A percentile compares a stretch with the other conserved stretches of the same genome.
phyloP scores from a whole-genome alignment of 2,113 vertebrate species.

The human (Homo sapiens) region GRCh38 chr20:35356001-35356500 shows the following conservation, averaged over 20 bases:
- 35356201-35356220: not conserved
- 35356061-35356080: too few species aligned
- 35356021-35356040: too few species aligned
- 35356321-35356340: not conserved
- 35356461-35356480: constrained; percentile 7
- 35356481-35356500: constrained; percentile 18
- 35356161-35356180: too few species aligned
- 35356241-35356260: not conserved
- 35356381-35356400: not conserved
- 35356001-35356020: too few species aligned
- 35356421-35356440: constrained; percentile 18
- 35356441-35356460: not conserved
- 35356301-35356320: not conserved
- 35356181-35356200: too few species aligned
- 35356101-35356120: too few species aligned
- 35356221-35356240: not conserved
- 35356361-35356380: not conserved
- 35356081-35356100: too few species aligned
- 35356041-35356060: too few species aligned
- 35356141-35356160: too few species aligned
- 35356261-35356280: not conserved
- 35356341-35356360: not conserved
- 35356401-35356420: constrained; percentile 19
- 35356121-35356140: too few species aligned
- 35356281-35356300: not conserved